Base-by-base conservation (phyloP, 2,888 invertebrate species). In the Diogma glabrata region DNA sequence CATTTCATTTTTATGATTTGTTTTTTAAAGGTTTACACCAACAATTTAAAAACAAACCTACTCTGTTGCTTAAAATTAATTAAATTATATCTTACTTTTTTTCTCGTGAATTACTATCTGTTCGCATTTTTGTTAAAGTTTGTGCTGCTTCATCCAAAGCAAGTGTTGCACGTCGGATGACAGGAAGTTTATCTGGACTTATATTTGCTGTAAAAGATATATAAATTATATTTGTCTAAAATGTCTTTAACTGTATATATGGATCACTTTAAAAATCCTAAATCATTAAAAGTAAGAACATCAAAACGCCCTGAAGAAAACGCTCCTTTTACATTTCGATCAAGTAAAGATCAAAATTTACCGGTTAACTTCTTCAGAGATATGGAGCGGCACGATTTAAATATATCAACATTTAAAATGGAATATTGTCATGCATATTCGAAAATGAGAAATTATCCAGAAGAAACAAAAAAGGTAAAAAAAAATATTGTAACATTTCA, bases 81-180 rank as follows among this genome's bases (percentile, higher is more conserved):
- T n/a, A n/a, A n/a, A n/a, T n/a, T n/a, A n/a, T n/a, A n/a, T n/a
- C 70, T 67, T 65, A 74, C 66, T 69, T 71, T 63, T 74, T 75
- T 59, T 81, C 78, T 55, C 83, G 78, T 55, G 82, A 81, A 57
- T 67, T 69, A 67, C 86, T 90, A 70, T 93, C 93, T 70, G 86
- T 87, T 64, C 94, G 84, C 93, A 95, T 94, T 68, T 92, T 86
- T 60, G 92, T 94, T 59, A 96, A 78, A 52, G 94, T 94, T 61
- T 94, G 94, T 57, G 94, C 94, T 53, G 95, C 95, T 74, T 95
- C 94, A 76, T 95, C 94, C 64, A 96, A 80, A 58, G 95, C 94
- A 74, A 92, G 91, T 63, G 92, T 70, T 52, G 70, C 70, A 60
- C 67, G 69, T 45, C 70, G 64, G 53, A 70, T 59, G 19, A 68